Base-by-base conservation (phyloP, 2,113 vertebrate species). In the Excalfactoria chinensis region DNA sequence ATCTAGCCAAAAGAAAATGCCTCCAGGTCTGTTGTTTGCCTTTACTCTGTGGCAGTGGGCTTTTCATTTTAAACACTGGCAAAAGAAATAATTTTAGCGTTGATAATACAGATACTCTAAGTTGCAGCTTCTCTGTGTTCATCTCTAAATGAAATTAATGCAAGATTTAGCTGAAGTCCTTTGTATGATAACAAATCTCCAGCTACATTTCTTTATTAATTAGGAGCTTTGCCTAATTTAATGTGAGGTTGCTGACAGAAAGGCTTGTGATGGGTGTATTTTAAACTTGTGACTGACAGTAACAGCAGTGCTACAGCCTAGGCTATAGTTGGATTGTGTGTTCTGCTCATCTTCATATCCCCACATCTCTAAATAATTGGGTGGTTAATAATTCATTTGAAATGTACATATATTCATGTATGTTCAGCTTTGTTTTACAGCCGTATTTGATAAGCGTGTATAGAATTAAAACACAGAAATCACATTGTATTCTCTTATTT, bases 271-370 rank as follows among this genome's bases (percentile, higher is more conserved):
- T 48, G 77, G 81, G 79, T 84, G 86, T 86, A 95, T 94, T 96
- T 97, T 97, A 97, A 95, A 94, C 66, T 76, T 71, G 37, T 95
- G 96, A 95, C 86, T 89, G 90, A 96, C 91, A 96, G 93, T 84
- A 78, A 91, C 95, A 96, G 92, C 86, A 89, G 96, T 44, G 86
- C 68, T 87, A 41, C 43, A 18, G 17, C 60, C 28, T 51, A 81
- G 35, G 76, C 84, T 95, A 79, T 95, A 92, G 70, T 35, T 85
- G 84, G 71, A 89, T 78, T 81, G 11, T 3, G 35, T 6, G 2
- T 70, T 89, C 75, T 88, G 62, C 51, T 88, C 51, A 68, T 85
- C 88, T 78, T 92, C 79, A 48, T 32, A 30, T 2, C 28, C 80
- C 84, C 95, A 53, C 37, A 71, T 78, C 92, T 95, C 64, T 93